A percentile compares a stretch with the other conserved stretches of the same genome.
Conservation (phyloP, 1,140 invertebrate genomes). For the Drosophila ohnishii region DNA sequence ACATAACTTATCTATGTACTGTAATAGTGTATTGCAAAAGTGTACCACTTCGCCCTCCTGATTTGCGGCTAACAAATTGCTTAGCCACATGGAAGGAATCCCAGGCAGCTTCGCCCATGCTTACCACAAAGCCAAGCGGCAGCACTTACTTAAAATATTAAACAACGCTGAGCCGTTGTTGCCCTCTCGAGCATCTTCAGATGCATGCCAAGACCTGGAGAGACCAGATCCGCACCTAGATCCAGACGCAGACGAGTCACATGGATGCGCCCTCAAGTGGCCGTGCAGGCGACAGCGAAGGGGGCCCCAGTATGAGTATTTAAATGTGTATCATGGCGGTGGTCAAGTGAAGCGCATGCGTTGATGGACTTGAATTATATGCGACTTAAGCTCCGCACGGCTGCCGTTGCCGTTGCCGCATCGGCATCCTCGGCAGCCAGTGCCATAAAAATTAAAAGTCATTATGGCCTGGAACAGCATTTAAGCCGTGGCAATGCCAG, state of each 20-base stretch:
- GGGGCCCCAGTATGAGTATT: slow-evolving; percentile 59
- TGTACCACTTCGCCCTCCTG: background rate
- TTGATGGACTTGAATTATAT: slow-evolving; percentile 82
- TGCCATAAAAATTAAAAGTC: slow-evolving; percentile 82
- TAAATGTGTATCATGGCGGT: slow-evolving; percentile 79
- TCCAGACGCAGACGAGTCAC: slow-evolving; percentile 56
- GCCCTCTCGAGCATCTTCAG: slow-evolving; percentile 56
- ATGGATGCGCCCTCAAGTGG: slow-evolving; percentile 69
- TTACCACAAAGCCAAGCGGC: slow-evolving; percentile 50
- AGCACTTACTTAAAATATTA: slow-evolving; percentile 81
- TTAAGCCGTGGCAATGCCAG: slow-evolving; percentile 64
- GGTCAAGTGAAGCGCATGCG: slow-evolving; percentile 80
- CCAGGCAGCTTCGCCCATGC: slow-evolving; percentile 11
- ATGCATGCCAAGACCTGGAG: slow-evolving; percentile 18
- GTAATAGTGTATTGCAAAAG: background rate
- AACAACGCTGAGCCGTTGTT: slow-evolving; percentile 71
- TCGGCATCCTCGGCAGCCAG: slow-evolving; percentile 77
- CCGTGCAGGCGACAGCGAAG: slow-evolving; percentile 55
- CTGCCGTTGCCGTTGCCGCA: slow-evolving; percentile 53
- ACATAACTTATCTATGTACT: too few species aligned
- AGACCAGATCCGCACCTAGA: slow-evolving; percentile 21
- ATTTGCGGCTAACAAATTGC: slow-evolving; percentile 32
- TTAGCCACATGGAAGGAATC: slow-evolving; percentile 22
- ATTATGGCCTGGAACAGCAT: slow-evolving; percentile 81
- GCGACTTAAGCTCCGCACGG: slow-evolving; percentile 73